A percentile compares a stretch with the other conserved stretches of the same genome.
Conservation (phyloP, 2,888 invertebrate species). For the Stenolophus ochropezus region DNA sequence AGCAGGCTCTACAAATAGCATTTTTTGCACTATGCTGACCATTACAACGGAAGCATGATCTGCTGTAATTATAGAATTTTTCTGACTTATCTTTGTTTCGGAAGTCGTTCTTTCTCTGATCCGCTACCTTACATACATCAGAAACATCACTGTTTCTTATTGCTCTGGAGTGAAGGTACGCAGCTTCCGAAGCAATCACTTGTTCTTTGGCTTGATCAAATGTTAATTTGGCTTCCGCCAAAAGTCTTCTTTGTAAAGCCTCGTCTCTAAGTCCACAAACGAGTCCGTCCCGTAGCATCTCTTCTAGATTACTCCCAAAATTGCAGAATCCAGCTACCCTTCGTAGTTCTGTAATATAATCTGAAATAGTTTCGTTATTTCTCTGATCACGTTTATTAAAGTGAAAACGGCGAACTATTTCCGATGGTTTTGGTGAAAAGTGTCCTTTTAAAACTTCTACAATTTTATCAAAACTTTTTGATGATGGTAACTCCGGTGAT, state of each 20-base stretch:
- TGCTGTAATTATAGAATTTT: not conserved
- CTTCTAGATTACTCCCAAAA: not conserved
- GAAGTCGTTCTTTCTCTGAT: not conserved
- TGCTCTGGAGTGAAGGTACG: not conserved
- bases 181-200: constrained; percentile 5
- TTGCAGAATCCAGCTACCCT: not conserved
- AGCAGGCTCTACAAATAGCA: constrained; percentile 23
- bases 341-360: constrained; percentile 1
- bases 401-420: constrained; percentile 46
- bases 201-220: not conserved
- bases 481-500: not conserved
- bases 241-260: not conserved
- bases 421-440: constrained; percentile 21
- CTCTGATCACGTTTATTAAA: constrained; percentile 46
- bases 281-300: constrained; percentile 10
- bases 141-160: not conserved
- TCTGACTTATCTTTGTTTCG: not conserved
- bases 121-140: not conserved
- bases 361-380: not conserved
- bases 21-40: constrained; percentile 12
- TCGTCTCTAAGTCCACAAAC: constrained; percentile 12
- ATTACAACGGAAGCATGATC: not conserved
- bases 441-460: constrained; percentile 12
- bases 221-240: constrained; percentile 7
- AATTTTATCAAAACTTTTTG: not conserved